Conservation (phyloP, 2,797 vertebrate species). For the Rhyacichthys aspro region DNA sequence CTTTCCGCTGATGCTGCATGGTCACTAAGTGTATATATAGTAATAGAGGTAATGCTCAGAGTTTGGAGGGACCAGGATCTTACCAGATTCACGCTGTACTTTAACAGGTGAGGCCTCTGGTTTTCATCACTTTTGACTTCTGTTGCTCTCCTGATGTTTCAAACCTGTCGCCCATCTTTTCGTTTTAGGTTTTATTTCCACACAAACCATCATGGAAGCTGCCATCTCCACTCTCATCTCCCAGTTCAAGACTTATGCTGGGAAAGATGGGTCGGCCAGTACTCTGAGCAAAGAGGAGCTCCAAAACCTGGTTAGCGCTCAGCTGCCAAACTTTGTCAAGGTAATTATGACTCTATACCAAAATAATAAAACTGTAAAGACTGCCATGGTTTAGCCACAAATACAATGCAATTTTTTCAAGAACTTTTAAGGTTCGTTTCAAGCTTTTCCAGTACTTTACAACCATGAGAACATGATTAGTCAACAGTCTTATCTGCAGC, state of each 20-base stretch:
- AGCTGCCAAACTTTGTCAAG: constrained; percentile 79
- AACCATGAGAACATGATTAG: too few species aligned
- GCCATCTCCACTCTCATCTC: constrained; percentile 75
- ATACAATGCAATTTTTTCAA: too few species aligned
- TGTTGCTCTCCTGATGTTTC: neutral
- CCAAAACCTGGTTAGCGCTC: constrained; percentile 68
- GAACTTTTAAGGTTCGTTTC: too few species aligned
- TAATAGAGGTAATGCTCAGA: constrained; percentile 26
- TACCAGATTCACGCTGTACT: constrained; percentile 7
- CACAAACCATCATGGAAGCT: constrained; percentile 71
- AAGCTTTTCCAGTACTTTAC: too few species aligned
- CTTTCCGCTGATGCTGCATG: constrained; percentile 81
- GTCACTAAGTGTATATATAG: constrained; percentile 68
- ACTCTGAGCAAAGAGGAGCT: constrained; percentile 82
- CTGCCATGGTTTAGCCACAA: too few species aligned
- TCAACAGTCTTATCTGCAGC: too few species aligned
- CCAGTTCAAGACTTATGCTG: constrained; percentile 78
- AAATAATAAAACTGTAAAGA: too few species aligned
- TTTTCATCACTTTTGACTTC: neutral
- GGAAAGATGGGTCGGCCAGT: constrained; percentile 69
- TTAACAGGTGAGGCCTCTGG: constrained; percentile 43
- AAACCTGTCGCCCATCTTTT: neutral
- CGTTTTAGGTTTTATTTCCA: constrained; percentile 20
- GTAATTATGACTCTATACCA: constrained; percentile 33
- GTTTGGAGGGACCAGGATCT: constrained; percentile 22